Evolutionary conservation across 2,888 invertebrate genomes (phyloP).

Genomic region (Leuctra nigra): DNA sequence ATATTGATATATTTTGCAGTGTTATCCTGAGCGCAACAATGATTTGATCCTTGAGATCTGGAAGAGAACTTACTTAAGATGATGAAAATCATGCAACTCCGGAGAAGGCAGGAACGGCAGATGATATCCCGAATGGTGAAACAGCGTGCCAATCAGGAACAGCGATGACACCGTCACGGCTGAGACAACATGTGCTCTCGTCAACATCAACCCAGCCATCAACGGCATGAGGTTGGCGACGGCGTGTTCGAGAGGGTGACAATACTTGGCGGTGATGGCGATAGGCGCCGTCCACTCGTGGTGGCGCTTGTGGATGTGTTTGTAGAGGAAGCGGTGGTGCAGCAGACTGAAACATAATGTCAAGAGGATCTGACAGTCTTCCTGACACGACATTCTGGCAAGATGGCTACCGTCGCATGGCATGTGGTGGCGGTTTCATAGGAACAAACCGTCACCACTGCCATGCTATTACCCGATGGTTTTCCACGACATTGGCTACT

Average conservation of each 20-base stretch:
- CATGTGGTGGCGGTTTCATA: too few species aligned
- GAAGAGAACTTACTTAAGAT: constrained; percentile 43
- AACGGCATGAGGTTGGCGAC: constrained; percentile 44
- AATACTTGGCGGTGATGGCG: constrained; percentile 42
- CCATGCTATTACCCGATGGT: too few species aligned
- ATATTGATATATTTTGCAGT: too few species aligned
- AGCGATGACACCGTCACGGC: constrained; percentile 41
- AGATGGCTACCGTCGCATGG: too few species aligned
- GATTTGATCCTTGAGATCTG: too few species aligned
- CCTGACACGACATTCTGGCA: too few species aligned
- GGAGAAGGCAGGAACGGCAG: constrained; percentile 46
- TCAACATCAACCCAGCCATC: constrained; percentile 37
- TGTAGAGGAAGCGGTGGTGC: constrained; percentile 44
- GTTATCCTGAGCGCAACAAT: too few species aligned
- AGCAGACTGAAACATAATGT: too few species aligned
- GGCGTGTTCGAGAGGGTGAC: constrained; percentile 45
- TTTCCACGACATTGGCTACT: too few species aligned
- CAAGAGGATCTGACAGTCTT: too few species aligned
- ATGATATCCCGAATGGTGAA: constrained; percentile 48
- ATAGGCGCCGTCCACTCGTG: constrained; percentile 51
- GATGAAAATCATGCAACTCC: constrained; percentile 50
- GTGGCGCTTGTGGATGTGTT: constrained; percentile 46
- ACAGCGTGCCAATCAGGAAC: constrained; percentile 44
- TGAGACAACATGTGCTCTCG: constrained; percentile 38
- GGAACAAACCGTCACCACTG: too few species aligned